A percentile compares a stretch with the other conserved stretches of the same genome.
phyloP scores from a whole-genome alignment of 2,113 vertebrate genomes.

The Leptobrachium ailaonicum region DNA sequence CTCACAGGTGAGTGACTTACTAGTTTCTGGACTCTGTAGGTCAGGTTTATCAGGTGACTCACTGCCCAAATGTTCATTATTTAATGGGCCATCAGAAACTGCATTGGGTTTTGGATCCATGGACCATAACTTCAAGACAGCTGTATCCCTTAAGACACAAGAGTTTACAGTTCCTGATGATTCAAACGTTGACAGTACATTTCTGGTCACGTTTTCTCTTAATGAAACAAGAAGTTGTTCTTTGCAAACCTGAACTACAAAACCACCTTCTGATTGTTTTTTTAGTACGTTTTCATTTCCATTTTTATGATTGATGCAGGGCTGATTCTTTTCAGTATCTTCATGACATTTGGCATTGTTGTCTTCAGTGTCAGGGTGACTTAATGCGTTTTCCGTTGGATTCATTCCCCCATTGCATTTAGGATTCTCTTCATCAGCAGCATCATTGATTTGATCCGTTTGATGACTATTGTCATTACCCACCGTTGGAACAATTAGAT shows the following conservation, averaged over 20 bases:
- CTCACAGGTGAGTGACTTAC: background rate
- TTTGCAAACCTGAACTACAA: constrained; percentile 88
- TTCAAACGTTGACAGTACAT: constrained; percentile 74
- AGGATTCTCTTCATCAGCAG: background rate
- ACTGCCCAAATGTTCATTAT: constrained; percentile 35
- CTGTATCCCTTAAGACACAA: constrained; percentile 48
- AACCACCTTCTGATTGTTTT: constrained; percentile 71
- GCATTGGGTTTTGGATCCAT: constrained; percentile 35
- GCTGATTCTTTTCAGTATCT: background rate
- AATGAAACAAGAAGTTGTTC: constrained; percentile 83
- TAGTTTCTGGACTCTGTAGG: constrained; percentile 25
- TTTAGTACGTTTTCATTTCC: constrained; percentile 64
- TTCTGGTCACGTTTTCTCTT: constrained; percentile 83
- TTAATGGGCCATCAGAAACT: constrained; percentile 25
- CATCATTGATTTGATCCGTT: background rate
- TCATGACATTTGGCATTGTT: background rate
- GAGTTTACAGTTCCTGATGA: constrained; percentile 55
- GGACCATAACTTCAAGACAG: constrained; percentile 48
- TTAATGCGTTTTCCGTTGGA: constrained; percentile 8
- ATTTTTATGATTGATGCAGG: constrained; percentile 4
- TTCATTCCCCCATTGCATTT: constrained; percentile 32
- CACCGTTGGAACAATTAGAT: background rate
- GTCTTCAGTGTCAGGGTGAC: constrained; percentile 3
- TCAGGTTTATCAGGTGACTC: constrained; percentile 30
- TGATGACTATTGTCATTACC: constrained; percentile 2